phyloP scores from a whole-genome alignment of 2,113 vertebrate species.

The Entelurus aequoreus region DNA sequence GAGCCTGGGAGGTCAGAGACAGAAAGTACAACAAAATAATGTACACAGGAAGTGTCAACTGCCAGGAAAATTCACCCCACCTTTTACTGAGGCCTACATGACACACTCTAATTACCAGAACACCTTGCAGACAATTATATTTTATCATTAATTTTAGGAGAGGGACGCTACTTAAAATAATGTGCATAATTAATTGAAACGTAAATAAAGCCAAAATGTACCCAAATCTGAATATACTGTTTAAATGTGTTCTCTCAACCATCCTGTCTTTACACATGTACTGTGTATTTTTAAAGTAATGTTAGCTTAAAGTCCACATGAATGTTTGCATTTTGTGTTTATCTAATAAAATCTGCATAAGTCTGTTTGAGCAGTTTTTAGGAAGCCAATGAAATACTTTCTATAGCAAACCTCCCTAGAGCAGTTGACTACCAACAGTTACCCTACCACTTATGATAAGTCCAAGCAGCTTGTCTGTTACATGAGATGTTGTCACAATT shows the following conservation, averaged over 20 bases:
- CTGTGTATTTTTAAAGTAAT: neutral
- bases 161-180: slow-evolving; percentile 11
- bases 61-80: slow-evolving; percentile 57
- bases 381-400: neutral
- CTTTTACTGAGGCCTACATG: slow-evolving; percentile 51
- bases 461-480: neutral
- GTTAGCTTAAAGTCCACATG: neutral
- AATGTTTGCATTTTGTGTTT: neutral
- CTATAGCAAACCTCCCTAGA: neutral
- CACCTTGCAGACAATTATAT: slow-evolving; percentile 41
- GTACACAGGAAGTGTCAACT: slow-evolving; percentile 66
- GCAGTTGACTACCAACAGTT: neutral
- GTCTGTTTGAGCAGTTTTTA: neutral
- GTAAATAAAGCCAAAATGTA: neutral
- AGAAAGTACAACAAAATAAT: slow-evolving; percentile 58
- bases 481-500: slow-evolving; percentile 1
- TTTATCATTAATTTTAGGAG: slow-evolving; percentile 48
- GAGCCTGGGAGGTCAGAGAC: slow-evolving; percentile 44
- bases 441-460: neutral
- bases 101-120: slow-evolving; percentile 43
- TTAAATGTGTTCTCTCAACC: too few relatives aligned
- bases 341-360: neutral
- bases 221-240: neutral
- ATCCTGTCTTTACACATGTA: too few relatives aligned
- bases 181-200: neutral